Base-by-base conservation (phyloP, 2,113 vertebrate species). In the Halichoeres trimaculatus region DNA sequence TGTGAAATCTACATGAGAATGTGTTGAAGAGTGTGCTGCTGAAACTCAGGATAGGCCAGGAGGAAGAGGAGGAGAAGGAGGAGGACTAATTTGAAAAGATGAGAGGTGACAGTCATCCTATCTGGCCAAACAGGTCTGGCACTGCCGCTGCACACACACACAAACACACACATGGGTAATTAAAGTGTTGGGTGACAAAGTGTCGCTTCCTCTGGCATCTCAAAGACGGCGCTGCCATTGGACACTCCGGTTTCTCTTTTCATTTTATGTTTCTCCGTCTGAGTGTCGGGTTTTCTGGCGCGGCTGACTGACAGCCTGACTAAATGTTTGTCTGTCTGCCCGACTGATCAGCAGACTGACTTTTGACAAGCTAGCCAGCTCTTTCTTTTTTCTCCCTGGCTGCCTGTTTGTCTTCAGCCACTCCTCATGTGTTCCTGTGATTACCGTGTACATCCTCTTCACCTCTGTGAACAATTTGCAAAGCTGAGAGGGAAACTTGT, bases 121-220 rank as follows among this genome's bases (percentile, higher is more conserved):
- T 78, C 89, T 72, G 79, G 85, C 71, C 80, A 73, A 89, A 88
- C 88, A 72, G 81, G 90, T 86, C 80, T 75, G 64, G 63, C 71
- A 36, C 58, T 38, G 53, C 58, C 34, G 53, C 35, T 38, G 51
- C 65, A 58, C 56, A 56, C 48, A 65, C 54, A 70, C 51, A 74
- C 53, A 65, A 45, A 40, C 20, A 55, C 36, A 50, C 61, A 61
- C 77, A 74, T 23, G 13, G 83, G 78, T 87, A 83, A 89, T 89
- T 88, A 86, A 83, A 84, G 86, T 85, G 74, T 89, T 83, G 81
- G 83, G 78, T 90, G 86, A 91, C 89, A 74, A 73, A 51, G 52
- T 57, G 85, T 52, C 56, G 62, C 79, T 90, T 87, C 71, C 60
- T 76, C 67, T 78, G 84, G 76, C 81, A 85, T 75, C 66, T 79